Evolutionary conservation across 2,888 invertebrate species (phyloP).

Genomic region (Drosophila kuntzei): DNA sequence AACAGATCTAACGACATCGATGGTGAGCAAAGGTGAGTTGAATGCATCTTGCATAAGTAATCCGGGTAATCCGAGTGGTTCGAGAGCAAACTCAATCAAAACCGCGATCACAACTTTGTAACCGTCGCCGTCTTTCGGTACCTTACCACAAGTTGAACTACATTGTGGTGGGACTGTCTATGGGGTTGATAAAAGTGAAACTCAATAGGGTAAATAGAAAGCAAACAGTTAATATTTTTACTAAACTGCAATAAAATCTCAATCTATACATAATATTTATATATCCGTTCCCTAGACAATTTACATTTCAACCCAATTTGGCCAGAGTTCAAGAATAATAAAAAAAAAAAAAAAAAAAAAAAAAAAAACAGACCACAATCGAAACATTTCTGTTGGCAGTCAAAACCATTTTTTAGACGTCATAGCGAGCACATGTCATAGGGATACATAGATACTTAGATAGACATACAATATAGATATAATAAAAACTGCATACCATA

Average conservation of each 20-base stretch:
- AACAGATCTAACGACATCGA: constrained; percentile 34
- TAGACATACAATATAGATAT: constrained; percentile 9
- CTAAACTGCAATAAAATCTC: not conserved
- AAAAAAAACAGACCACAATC: constrained; percentile 26
- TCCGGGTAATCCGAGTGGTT: constrained; percentile 30
- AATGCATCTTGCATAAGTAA: constrained; percentile 52
- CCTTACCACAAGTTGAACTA: constrained; percentile 71
- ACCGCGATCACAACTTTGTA: constrained; percentile 14
- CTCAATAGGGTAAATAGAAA: constrained; percentile 38
- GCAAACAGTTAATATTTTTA: constrained; percentile 4
- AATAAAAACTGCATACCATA: constrained; percentile 41
- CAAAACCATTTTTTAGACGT: constrained; percentile 52
- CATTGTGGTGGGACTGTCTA: constrained; percentile 38
- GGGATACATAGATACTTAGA: constrained; percentile 31
- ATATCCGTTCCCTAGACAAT: constrained; percentile 10
- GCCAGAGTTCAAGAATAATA: constrained; percentile 39
- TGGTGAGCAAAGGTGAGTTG: constrained; percentile 68
- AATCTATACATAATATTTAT: constrained; percentile 11
- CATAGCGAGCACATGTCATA: constrained; percentile 63
- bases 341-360: constrained; percentile 1
- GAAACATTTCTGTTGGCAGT: constrained; percentile 66
- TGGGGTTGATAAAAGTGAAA: constrained; percentile 41
- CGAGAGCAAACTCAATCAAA: constrained; percentile 10
- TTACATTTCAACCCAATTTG: constrained; percentile 46
- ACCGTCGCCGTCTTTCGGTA: constrained; percentile 38